Conservation (phyloP, 2,113 vertebrate genomes). For the Daboia siamensis region DNA sequence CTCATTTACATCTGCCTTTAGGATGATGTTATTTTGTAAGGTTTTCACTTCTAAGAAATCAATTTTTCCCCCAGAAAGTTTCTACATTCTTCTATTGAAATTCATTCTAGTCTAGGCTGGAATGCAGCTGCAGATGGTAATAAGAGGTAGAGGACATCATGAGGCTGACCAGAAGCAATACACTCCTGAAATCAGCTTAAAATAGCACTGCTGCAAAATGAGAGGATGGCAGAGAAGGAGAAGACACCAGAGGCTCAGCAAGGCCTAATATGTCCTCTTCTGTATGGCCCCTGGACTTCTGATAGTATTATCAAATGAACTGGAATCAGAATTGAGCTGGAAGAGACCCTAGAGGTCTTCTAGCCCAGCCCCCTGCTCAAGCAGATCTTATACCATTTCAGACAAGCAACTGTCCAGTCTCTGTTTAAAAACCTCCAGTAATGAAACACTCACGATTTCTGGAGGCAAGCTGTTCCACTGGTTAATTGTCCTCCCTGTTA, state of each 20-base stretch:
- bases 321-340: no score
- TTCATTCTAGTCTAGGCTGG: neutral
- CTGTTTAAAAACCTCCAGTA: no score
- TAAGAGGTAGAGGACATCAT: neutral
- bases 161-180: neutral
- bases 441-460: no score
- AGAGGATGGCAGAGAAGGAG: neutral
- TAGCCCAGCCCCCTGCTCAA: no score
- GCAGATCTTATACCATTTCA: no score
- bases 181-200: neutral
- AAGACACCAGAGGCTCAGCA: neutral
- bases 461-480: no score
- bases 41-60: neutral
- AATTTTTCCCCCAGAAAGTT: neutral
- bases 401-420: no score
- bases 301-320: neutral
- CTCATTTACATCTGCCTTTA: neutral
- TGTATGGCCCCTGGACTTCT: neutral
- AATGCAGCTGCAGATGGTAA: neutral
- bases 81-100: neutral
- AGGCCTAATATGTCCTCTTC: neutral
- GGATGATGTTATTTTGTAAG: neutral
- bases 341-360: no score
- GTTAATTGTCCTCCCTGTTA: no score
- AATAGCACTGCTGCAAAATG: neutral